Evolutionary conservation across 2,797 vertebrate genomes (phyloP).

Genomic region (Miichthys miiuy): DNA sequence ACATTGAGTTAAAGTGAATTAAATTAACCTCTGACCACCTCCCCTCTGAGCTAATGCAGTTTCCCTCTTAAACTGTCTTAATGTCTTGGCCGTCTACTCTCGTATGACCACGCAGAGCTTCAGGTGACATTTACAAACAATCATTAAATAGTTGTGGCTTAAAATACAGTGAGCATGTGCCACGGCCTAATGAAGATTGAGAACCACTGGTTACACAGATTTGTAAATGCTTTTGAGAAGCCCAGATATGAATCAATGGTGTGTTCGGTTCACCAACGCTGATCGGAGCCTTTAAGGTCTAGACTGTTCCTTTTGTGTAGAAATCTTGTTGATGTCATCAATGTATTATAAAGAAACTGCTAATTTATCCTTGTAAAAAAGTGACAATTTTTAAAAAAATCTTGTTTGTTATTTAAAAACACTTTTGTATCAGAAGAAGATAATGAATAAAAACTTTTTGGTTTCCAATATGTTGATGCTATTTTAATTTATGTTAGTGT

Average conservation of each 20-base stretch:
- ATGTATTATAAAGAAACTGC: conserved; percentile 92
- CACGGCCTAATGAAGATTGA: conserved; percentile 40
- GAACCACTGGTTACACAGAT: conserved; percentile 61
- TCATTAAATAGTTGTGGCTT: conserved; percentile 51
- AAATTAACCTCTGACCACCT: conserved; percentile 71
- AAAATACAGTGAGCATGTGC: conserved; percentile 27
- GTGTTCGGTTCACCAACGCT: conserved; percentile 35
- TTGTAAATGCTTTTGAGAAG: conserved; percentile 63
- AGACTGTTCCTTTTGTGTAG: conserved; percentile 77
- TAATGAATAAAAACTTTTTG: conserved; percentile 81
- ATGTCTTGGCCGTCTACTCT: conserved; percentile 58
- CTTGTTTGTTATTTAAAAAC: conserved; percentile 86
- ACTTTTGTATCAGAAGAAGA: conserved; percentile 88
- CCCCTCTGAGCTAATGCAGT: conserved; percentile 69
- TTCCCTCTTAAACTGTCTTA: conserved; percentile 48
- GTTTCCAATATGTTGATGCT: conserved; percentile 61
- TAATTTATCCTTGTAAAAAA: conserved; percentile 98
- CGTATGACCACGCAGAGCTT: conserved; percentile 58
- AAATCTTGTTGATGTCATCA: conserved; percentile 84
- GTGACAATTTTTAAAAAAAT: conserved; percentile 67
- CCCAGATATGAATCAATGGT: conserved; percentile 47
- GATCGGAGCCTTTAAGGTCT: conserved; percentile 57
- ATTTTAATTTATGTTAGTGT: not conserved
- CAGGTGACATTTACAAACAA: conserved; percentile 71
- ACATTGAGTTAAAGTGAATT: conserved; percentile 73